Conservation (phyloP, 2,797 vertebrate genomes). For the Sebastes trivittatus region DNA sequence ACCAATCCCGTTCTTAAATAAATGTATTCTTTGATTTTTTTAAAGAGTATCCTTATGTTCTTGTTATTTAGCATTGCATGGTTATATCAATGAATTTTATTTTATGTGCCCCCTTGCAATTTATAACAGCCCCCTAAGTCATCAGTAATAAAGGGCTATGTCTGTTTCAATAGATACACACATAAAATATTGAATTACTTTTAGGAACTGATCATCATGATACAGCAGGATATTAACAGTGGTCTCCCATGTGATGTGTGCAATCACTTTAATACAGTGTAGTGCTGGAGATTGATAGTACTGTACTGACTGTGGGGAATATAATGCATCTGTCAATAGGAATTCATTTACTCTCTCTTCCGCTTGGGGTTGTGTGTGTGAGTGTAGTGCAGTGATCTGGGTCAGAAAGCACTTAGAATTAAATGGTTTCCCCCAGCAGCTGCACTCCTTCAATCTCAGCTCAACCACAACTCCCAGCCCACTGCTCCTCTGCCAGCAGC, state of each 20-base stretch:
- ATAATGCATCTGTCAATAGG: slow-evolving; percentile 39
- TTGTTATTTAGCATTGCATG: no score
- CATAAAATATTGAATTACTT: not conserved
- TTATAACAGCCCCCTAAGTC: no score
- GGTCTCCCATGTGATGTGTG: not conserved
- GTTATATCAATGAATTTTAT: no score
- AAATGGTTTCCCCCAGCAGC: not conserved
- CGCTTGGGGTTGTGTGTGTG: not conserved
- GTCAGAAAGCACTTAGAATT: slow-evolving; percentile 15
- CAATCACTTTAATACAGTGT: not conserved
- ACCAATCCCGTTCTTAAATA: no score
- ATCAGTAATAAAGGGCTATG: no score
- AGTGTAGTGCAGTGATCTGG: not conserved
- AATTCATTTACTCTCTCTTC: slow-evolving; percentile 26
- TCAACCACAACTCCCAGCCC: not conserved
- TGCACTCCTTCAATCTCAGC: not conserved
- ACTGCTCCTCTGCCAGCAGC: not conserved
- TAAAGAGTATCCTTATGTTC: no score
- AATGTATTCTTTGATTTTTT: no score
- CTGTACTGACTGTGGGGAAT: slow-evolving; percentile 17
- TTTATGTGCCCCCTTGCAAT: no score
- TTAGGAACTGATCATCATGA: not conserved
- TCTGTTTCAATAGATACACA: not conserved
- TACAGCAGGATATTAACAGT: not conserved
- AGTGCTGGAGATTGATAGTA: not conserved